Percentiles rank a stretch among this genome's conserved stretches.
phyloP scores from a whole-genome alignment of 2,888 invertebrate species.

The Sabellastarte sp. region DNA sequence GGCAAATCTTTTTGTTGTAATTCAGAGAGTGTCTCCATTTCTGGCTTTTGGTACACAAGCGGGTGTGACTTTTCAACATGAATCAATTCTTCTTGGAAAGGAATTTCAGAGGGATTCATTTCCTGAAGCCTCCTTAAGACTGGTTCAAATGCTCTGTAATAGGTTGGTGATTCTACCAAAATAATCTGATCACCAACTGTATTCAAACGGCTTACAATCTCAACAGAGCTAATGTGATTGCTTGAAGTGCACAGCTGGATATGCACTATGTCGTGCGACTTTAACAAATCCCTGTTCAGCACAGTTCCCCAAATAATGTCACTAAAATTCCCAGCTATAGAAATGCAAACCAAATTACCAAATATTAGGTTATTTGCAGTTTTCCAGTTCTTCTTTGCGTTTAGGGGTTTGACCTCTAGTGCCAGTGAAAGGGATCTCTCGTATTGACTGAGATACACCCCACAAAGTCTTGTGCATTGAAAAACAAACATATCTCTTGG shows the following conservation, averaged over 20 bases:
- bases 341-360: slow-evolving; percentile 26
- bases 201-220: slow-evolving; percentile 3
- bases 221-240: slow-evolving; percentile 9
- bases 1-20: background rate
- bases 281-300: slow-evolving; percentile 13
- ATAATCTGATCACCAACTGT: slow-evolving; percentile 33
- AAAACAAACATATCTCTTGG: slow-evolving; percentile 24
- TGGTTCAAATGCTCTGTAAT: slow-evolving; percentile 76
- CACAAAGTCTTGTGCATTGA: slow-evolving; percentile 5
- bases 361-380: slow-evolving; percentile 15
- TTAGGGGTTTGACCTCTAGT: slow-evolving; percentile 11
- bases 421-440: slow-evolving; percentile 10
- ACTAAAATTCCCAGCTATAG: slow-evolving; percentile 16
- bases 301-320: slow-evolving; percentile 27
- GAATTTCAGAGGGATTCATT: slow-evolving; percentile 65
- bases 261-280: slow-evolving; percentile 8
- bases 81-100: slow-evolving; percentile 71
- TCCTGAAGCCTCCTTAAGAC: slow-evolving; percentile 69
- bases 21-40: background rate
- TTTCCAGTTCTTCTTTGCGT: slow-evolving; percentile 16
- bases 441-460: slow-evolving; percentile 3
- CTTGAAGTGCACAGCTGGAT: slow-evolving; percentile 18
- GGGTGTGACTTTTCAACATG: too few relatives aligned
- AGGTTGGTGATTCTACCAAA: slow-evolving; percentile 74
- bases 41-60: background rate